Base-by-base conservation (phyloP, 2,797 vertebrate genomes). In the Echeneis naucrates region DNA sequence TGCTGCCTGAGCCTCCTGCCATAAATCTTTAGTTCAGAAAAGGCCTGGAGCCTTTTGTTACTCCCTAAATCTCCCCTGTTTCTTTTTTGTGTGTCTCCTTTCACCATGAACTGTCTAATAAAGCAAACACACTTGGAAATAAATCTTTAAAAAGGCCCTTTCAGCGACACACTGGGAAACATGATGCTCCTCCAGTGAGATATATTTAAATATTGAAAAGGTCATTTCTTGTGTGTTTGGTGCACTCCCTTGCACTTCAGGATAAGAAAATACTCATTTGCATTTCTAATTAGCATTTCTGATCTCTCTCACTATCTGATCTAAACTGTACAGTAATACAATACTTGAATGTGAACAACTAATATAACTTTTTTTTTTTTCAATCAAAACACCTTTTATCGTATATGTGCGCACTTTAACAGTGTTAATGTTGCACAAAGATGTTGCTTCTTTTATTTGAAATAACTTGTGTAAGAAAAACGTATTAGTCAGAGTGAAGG, bases 11-110 rank as follows among this genome's bases (percentile, higher is more conserved):
- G 30, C 56, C 37, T 56, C 19, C 33, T 35, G 10, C 40, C 48
- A 54, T 37, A 72, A 52, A 81, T 75, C 37, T 40, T 26, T 11
- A 59, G 59, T 60, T 59, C 27, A 70, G 50, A 73, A 73, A 67
- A 47, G 33, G 35, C 61, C 65, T 32, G 32, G 37, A 55, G 53
- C 37, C 44, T 51, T 75, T 75, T 24, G 35, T 83, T 75, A 45
- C 58, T 75, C 24, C 27, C 14, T 67, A 35, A 77, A 63, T 67
- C 21, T 10, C 12, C 10, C 16, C 17, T 26, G 19, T 35, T 45
- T 3, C 13, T 30, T 63, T 72, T 72, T 30, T 50, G 11, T 56
- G 21, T 30, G 8, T 66, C 71, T 69, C 30, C 45, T 75, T 75
- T 77, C 51, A 44, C 32, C 27, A 12, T 42, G 27, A 78, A 52